Conservation (phyloP, 1,140 invertebrate genomes). For the Sarcophaga bullata region DNA sequence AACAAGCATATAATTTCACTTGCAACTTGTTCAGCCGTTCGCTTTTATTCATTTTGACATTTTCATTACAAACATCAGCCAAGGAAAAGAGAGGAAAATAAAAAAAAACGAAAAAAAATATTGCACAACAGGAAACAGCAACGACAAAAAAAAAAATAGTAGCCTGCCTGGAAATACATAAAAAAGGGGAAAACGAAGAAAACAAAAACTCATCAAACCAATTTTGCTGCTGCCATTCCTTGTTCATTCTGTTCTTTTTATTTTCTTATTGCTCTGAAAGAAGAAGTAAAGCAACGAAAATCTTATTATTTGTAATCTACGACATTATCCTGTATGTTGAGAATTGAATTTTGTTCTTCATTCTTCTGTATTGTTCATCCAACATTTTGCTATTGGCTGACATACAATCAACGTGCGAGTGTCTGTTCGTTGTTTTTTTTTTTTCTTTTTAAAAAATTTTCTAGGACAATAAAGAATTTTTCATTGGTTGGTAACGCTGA, state of each 20-base stretch:
- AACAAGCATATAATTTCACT: slow-evolving; percentile 2
- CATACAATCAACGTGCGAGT: slow-evolving; percentile 4
- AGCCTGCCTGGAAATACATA: neutral
- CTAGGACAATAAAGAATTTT: neutral
- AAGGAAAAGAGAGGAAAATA: neutral
- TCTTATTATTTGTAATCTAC: neutral
- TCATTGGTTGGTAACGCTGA: neutral
- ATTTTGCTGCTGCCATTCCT: neutral
- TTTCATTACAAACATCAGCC: slow-evolving; percentile 6
- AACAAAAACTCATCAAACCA: neutral
- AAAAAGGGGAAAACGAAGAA: neutral
- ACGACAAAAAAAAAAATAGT: too few relatives aligned
- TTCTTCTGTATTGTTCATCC: neutral
- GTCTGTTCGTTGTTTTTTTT: too few relatives aligned
- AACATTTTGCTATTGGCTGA: slow-evolving; percentile 19
- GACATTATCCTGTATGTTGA: slow-evolving; percentile 14
- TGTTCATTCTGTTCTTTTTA: neutral
- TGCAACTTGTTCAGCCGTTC: neutral
- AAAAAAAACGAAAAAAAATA: neutral
- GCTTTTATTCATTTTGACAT: slow-evolving; percentile 12
- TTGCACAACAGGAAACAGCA: neutral
- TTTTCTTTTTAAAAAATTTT: too few relatives aligned
- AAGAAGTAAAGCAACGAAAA: neutral
- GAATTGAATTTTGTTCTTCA: slow-evolving; percentile 13
- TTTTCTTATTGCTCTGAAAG: neutral